phyloP scores from a whole-genome alignment of 2,888 invertebrate genomes.

The Colostygia pectinataria region DNA sequence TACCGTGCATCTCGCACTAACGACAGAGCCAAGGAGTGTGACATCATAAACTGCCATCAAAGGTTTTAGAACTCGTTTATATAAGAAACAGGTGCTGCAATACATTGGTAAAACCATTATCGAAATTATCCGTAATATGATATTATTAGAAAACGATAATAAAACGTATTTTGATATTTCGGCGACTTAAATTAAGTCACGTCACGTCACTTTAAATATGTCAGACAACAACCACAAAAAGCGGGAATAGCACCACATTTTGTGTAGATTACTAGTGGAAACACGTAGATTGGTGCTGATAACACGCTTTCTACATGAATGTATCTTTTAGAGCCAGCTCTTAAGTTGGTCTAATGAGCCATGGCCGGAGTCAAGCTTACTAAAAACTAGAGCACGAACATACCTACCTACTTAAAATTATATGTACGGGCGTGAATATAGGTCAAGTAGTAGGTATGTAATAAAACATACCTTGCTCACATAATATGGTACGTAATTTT shows the following conservation, averaged over 20 bases:
- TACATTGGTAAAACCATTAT: no score
- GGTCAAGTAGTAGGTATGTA: neutral
- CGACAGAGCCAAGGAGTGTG: slow-evolving; percentile 10
- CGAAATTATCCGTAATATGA: no score
- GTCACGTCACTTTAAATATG: no score
- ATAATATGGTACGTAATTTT: no score
- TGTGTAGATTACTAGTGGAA: no score
- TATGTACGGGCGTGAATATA: slow-evolving; percentile 9
- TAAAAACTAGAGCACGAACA: slow-evolving; percentile 22
- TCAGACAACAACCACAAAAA: no score
- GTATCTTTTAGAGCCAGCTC: slow-evolving; percentile 28
- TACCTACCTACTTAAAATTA: slow-evolving; percentile 2
- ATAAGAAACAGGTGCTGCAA: neutral
- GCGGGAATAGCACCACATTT: no score
- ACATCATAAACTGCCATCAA: slow-evolving; percentile 20
- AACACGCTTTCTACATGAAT: neutral
- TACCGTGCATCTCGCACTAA: no score
- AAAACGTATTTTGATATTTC: no score
- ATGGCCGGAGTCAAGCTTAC: slow-evolving; percentile 31
- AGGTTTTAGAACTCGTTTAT: slow-evolving; percentile 1
- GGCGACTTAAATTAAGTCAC: no score
- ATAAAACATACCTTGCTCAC: neutral
- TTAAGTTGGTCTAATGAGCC: slow-evolving; percentile 46
- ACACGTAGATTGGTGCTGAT: neutral
- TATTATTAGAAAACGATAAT: no score